A percentile compares a stretch with the other conserved stretches of the same genome.
phyloP scores from a whole-genome alignment of 1,140 invertebrate species.

The Stegodyphus dumicola region DNA sequence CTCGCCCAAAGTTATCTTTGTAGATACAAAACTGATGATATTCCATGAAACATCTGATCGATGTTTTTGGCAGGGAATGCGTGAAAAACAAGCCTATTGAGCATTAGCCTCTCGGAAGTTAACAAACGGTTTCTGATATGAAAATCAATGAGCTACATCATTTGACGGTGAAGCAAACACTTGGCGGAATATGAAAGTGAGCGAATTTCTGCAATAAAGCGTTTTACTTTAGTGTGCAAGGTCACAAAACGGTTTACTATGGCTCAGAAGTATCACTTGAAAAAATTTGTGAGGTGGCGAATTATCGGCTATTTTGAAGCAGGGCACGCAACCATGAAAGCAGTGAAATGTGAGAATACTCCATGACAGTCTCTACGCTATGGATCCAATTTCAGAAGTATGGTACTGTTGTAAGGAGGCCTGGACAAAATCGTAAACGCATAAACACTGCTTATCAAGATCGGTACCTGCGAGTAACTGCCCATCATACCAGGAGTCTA shows the following conservation, averaged over 20 bases:
- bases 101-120: not conserved
- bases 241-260: not conserved
- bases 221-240: not conserved
- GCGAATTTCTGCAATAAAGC: not conserved
- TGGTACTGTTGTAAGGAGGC: not conserved
- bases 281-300: not conserved
- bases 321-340: not conserved
- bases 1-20: not conserved
- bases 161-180: not conserved
- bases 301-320: not conserved
- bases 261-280: not conserved
- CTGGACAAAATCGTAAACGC: not conserved
- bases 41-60: not conserved
- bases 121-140: not conserved
- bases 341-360: not conserved
- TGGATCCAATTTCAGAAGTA: not conserved
- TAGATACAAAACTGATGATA: not conserved
- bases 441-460: not conserved
- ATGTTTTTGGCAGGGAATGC: not conserved
- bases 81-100: not conserved
- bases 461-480: not conserved
- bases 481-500: not conserved
- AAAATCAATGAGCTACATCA: not conserved
- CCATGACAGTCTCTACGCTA: not conserved
- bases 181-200: not conserved